phyloP scores from a whole-genome alignment of 2,113 vertebrate species.

The Hypocryptadius cinnamomeus region DNA sequence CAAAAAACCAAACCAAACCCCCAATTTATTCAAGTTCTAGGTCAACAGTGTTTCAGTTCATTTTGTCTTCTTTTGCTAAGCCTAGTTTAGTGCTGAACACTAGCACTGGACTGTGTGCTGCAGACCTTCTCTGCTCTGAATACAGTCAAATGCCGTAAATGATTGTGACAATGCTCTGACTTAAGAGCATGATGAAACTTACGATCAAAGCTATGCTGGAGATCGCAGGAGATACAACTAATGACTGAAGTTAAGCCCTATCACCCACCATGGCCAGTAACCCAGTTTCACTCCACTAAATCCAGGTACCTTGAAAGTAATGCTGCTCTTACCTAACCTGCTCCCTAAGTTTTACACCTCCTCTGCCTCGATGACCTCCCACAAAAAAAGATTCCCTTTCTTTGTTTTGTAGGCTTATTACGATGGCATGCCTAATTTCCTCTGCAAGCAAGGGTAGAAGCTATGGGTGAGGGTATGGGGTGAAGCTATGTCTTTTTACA shows the following conservation, averaged over 20 bases:
- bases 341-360: slow-evolving; percentile 48
- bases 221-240: not conserved
- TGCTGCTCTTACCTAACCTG: not conserved
- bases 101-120: not conserved
- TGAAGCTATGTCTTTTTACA: slow-evolving; percentile 23
- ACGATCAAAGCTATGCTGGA: not conserved
- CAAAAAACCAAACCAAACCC: not conserved
- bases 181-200: slow-evolving; percentile 22
- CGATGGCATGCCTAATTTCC: not conserved
- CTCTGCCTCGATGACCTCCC: not conserved
- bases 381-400: not conserved
- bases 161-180: not conserved
- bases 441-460: slow-evolving; percentile 28
- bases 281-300: slow-evolving; percentile 26
- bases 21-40: slow-evolving; percentile 24
- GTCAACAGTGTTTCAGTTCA: not conserved
- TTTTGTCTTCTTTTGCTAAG: not conserved
- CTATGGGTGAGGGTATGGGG: not conserved
- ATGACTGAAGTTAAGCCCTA: not conserved
- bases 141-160: slow-evolving; percentile 20
- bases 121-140: slow-evolving; percentile 17
- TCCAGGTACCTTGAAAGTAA: slow-evolving; percentile 14
- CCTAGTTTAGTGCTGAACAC: not conserved
- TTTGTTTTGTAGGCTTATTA: slow-evolving; percentile 40
- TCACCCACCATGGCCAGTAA: slow-evolving; percentile 6